These are phyloP conservation scores for Drosophila insularis DNA, from an alignment of 1,140 invertebrate species.

Conservation along the genomic window DNA sequence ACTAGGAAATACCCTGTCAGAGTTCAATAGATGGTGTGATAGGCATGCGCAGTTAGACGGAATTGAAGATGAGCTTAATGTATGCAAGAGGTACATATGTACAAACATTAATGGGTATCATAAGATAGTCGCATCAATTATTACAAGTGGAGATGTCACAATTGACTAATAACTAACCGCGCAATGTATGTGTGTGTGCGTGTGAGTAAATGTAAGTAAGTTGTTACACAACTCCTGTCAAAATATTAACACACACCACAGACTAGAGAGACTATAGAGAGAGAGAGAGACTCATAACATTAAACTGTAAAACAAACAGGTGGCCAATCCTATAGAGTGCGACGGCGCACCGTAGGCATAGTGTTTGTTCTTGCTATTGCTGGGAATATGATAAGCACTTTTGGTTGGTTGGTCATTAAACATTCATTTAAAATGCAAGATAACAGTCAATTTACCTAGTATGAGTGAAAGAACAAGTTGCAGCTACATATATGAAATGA, in stretches of 20 bases:
- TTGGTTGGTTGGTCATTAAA: slow-evolving; percentile 26
- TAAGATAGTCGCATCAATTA: background rate
- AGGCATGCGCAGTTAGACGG: too few species aligned
- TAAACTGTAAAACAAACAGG: slow-evolving; percentile 34
- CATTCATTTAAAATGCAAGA: slow-evolving; percentile 45
- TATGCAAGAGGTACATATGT: background rate
- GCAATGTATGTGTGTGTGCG: slow-evolving; percentile 34
- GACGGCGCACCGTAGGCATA: slow-evolving; percentile 40
- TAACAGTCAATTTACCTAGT: background rate
- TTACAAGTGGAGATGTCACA: background rate
- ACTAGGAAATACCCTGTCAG: too few species aligned
- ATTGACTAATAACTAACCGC: slow-evolving; percentile 29
- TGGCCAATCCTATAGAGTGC: slow-evolving; percentile 32
- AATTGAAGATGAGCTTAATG: background rate
- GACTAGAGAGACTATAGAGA: background rate
- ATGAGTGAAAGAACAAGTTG: background rate
- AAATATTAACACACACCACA: slow-evolving; percentile 43
- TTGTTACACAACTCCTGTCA: slow-evolving; percentile 52
- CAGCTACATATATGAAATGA: slow-evolving; percentile 3
- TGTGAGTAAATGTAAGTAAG: background rate
- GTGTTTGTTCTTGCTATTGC: background rate
- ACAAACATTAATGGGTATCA: background rate
- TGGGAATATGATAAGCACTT: slow-evolving; percentile 19
- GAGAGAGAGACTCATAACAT: slow-evolving; percentile 12
- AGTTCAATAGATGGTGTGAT: too few species aligned